Percentiles rank a stretch among this genome's conserved stretches.
phyloP scores from a whole-genome alignment of 2,797 vertebrate species.

The Nothura maculosa region DNA sequence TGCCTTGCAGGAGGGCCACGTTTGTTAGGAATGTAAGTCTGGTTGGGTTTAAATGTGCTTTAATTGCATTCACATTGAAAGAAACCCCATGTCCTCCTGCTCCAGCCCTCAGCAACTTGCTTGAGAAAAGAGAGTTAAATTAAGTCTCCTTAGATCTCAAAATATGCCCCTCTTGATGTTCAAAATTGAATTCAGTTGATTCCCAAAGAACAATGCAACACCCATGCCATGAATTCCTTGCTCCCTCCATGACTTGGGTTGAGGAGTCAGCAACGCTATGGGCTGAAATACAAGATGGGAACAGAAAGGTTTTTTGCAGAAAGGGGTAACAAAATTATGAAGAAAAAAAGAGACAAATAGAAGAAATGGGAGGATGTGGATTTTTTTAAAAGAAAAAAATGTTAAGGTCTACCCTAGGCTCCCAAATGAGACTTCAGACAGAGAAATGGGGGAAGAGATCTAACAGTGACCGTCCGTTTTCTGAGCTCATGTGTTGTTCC shows the following conservation, averaged over 20 bases:
- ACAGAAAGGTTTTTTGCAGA: neutral
- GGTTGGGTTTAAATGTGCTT: neutral
- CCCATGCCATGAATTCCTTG: neutral
- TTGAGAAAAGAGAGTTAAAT: neutral
- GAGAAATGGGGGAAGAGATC: neutral
- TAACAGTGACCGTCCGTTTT: neutral
- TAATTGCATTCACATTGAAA: neutral
- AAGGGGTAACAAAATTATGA: neutral
- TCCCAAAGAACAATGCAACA: neutral
- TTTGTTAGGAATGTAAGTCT: neutral
- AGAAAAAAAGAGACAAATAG: neutral
- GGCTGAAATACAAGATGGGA: neutral
- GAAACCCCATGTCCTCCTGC: neutral
- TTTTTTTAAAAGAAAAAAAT: neutral
- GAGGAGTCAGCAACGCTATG: neutral
- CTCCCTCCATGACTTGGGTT: neutral
- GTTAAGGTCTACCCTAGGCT: neutral
- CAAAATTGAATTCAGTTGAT: neutral
- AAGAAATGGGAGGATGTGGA: neutral
- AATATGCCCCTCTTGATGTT: neutral
- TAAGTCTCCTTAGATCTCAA: neutral
- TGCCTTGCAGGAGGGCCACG: neutral
- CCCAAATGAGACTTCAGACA: fast-evolving
- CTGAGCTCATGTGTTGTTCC: neutral
- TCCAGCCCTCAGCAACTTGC: neutral